Conservation (phyloP, 2,797 vertebrate species). For the Avahi laniger region DNA sequence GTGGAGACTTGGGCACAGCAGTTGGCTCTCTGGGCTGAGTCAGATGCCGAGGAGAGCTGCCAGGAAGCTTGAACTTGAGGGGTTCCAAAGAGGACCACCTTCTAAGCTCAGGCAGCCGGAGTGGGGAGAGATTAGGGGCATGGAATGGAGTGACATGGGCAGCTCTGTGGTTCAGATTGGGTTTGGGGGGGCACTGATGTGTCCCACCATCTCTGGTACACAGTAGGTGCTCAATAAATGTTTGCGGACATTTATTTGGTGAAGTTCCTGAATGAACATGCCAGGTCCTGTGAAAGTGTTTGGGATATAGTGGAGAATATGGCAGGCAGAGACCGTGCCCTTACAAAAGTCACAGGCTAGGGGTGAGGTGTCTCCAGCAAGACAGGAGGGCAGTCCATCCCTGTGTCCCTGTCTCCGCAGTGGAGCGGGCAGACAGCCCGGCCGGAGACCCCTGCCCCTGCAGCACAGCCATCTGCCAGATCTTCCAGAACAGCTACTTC, state of each 20-base stretch:
- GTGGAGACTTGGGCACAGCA: neutral
- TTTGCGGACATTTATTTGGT: neutral
- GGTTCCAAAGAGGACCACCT: neutral
- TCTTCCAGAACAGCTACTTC: slow-evolving; percentile 92
- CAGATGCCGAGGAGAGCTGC: neutral
- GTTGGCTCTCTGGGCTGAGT: neutral
- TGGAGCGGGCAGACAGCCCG: rapidly evolving
- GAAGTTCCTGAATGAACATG: rapidly evolving
- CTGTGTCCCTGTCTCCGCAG: slow-evolving; percentile 29
- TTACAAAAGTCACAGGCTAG: neutral
- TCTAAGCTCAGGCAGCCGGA: neutral
- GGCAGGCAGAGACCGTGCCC: neutral
- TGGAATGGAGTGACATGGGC: neutral
- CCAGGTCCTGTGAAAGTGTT: neutral
- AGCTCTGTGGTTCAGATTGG: neutral
- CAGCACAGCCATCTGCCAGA: slow-evolving; percentile 85
- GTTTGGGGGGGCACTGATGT: neutral
- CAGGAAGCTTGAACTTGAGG: neutral
- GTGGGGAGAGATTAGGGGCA: neutral
- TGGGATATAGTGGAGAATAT: neutral
- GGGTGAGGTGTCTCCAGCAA: neutral
- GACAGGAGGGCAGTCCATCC: neutral
- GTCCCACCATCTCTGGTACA: neutral
- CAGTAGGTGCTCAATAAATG: neutral
- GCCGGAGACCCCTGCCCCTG: slow-evolving; percentile 83